phyloP scores from a whole-genome alignment of 2,888 invertebrate genomes.

The Drosophila peninsularis region DNA sequence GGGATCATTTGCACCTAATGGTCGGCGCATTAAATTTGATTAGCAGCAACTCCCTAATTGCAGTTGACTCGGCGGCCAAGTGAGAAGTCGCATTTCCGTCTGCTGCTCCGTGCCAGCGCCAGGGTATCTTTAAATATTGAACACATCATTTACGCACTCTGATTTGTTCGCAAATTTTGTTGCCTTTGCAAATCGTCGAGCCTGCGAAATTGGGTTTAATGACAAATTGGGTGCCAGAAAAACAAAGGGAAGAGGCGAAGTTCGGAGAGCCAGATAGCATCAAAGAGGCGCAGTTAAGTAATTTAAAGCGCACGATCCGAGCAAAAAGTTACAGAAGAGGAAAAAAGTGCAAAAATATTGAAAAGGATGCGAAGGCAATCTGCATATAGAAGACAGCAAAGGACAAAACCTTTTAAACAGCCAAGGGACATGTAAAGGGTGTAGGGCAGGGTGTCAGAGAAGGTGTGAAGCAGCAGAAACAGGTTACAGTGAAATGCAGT shows the following conservation, averaged over 20 bases:
- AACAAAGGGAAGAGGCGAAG: conserved; percentile 15
- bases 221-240: conserved; percentile 71
- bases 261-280: conserved; percentile 20
- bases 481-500: conserved; percentile 4
- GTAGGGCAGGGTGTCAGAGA: neutral
- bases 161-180: conserved; percentile 12
- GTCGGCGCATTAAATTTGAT: conserved; percentile 41
- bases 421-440: neutral
- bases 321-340: too few species aligned
- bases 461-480: neutral
- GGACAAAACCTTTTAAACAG: conserved; percentile 68
- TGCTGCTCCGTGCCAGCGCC: neutral
- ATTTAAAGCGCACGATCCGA: conserved; percentile 52
- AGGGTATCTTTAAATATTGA: conserved; percentile 24
- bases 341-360: conserved; percentile 7
- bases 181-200: conserved; percentile 46
- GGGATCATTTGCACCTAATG: conserved; percentile 41
- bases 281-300: conserved; percentile 46
- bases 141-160: conserved; percentile 5
- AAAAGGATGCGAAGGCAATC: conserved; percentile 47
- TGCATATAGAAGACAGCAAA: conserved; percentile 66
- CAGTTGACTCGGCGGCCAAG: conserved; percentile 13
- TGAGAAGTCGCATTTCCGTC: neutral
- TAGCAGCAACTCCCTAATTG: conserved; percentile 26
- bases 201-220: conserved; percentile 61